Conservation (phyloP, 2,888 invertebrate genomes). For the Mimumesa dahlbomi region DNA sequence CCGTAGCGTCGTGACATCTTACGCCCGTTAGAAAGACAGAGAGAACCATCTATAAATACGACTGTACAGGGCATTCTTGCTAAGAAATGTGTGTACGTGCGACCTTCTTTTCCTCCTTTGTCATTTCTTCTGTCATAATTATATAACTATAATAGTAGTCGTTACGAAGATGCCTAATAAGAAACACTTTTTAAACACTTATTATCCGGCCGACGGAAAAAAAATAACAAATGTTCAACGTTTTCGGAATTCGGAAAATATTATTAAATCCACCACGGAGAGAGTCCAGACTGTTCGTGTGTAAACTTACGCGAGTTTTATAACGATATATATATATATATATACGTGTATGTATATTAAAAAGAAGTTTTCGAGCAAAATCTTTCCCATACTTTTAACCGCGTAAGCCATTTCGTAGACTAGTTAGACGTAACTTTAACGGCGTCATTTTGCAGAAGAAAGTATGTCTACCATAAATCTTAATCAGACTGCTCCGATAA, state of each 20-base stretch:
- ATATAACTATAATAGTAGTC: too few relatives aligned
- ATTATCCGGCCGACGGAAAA: neutral
- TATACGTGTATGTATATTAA: too few relatives aligned
- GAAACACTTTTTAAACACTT: neutral
- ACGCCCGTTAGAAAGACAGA: constrained; percentile 39
- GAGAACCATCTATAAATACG: constrained; percentile 53
- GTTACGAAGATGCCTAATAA: too few relatives aligned
- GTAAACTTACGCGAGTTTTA: constrained; percentile 13
- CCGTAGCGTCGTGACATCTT: constrained; percentile 51
- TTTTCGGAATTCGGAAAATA: neutral
- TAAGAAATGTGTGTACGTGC: constrained; percentile 36
- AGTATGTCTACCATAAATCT: too few relatives aligned
- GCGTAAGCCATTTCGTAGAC: too few relatives aligned
- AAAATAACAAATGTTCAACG: constrained; percentile 18
- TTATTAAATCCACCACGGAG: constrained; percentile 18
- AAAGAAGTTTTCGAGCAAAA: too few relatives aligned
- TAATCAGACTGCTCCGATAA: too few relatives aligned
- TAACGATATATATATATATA: too few relatives aligned
- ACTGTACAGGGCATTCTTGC: constrained; percentile 64
- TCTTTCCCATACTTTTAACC: too few relatives aligned
- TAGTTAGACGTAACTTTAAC: too few relatives aligned
- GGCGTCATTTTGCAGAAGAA: too few relatives aligned
- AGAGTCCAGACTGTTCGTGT: constrained; percentile 38
- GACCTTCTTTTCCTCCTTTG: constrained; percentile 41
- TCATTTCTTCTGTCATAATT: constrained; percentile 22